These are phyloP conservation scores for Xylota sylvarum DNA, from an alignment of 2,888 invertebrate genomes.

Conservation along the genomic window DNA sequence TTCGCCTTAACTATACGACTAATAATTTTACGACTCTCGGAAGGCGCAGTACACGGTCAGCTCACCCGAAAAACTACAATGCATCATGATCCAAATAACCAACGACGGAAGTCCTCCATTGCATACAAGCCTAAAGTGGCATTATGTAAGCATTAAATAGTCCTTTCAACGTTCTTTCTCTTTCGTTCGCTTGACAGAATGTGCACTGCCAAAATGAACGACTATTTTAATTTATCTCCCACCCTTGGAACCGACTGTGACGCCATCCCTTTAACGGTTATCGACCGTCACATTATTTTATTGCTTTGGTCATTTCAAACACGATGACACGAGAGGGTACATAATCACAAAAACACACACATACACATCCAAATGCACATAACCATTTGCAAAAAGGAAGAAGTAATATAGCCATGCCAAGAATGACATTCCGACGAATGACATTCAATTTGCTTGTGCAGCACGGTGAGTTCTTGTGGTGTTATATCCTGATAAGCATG, in stretches of 20 bases:
- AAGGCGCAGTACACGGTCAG: background rate
- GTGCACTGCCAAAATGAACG: background rate
- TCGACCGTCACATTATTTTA: slow-evolving; percentile 66
- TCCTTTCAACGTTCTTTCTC: background rate
- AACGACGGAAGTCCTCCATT: background rate
- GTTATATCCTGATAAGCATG: slow-evolving; percentile 3
- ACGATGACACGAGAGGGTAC: background rate
- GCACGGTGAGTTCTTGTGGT: slow-evolving; percentile 51
- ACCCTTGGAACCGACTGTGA: background rate
- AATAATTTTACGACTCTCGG: background rate
- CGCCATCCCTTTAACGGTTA: slow-evolving; percentile 39
- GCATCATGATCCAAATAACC: background rate
- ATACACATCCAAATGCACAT: background rate
- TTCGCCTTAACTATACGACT: background rate
- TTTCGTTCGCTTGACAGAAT: background rate
- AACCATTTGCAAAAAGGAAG: background rate
- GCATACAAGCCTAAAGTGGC: background rate
- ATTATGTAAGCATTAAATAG: slow-evolving; percentile 44
- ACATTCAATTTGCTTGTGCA: slow-evolving; percentile 64
- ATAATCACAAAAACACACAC: background rate
- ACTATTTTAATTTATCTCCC: slow-evolving; percentile 49
- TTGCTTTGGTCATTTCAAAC: slow-evolving; percentile 39
- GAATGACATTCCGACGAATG: slow-evolving; percentile 63
- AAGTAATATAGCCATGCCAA: slow-evolving; percentile 12
- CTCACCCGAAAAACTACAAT: background rate